Base-by-base conservation (phyloP, 2,888 invertebrate species). In the Melanchra persicariae region DNA sequence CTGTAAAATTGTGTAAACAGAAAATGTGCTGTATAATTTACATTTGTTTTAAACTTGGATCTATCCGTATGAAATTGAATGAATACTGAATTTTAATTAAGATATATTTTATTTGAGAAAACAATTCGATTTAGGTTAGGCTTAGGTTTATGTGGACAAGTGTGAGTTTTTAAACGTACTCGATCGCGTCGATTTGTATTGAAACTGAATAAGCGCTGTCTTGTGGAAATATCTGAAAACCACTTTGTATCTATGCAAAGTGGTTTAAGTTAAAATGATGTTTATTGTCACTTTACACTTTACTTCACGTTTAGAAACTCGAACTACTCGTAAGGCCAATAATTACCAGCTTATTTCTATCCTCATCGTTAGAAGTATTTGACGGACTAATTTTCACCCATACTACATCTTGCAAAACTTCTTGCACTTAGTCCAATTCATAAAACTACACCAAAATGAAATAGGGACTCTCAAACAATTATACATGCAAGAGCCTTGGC, bases 391-490 rank as follows among this genome's bases (percentile, higher is more conserved):
- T 37, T 37, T 57, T 40, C 9, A 17, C n/a, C 6, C 8, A 22
- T 34, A 1, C 10, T 47, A 45, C 10, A 26, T n/a, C 0, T 57
- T 2, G 22, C 7, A 6, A 55, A 19, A 9, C 22, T 47, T 30
- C n/a, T 22, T 49, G 24, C 30, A 70, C 55, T 49, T 34, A 55
- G 10, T 43, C 49, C n/a, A 45, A 15, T n/a, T 19, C 12, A 22
- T 37, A 57, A 59, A 24, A 26, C 3, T 22, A 17, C 12, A 12
- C 24, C 24, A 40, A 54, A 5, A 66, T 30, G 19, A 37, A 57
- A 65, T 12, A n/a, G n/a, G n/a, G n/a, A 9, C 2, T n/a, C 37
- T 3, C 47, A 22, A 73, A 66, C 24, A 51, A 47, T 49, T 34
- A 70, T 12, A 54, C 47, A 47, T 61, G 24, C 47, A 24, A 34